A percentile compares a stretch with the other conserved stretches of the same genome.
Evolutionary conservation across 2,113 vertebrate genomes (phyloP).

Genomic region (Oncorhynchus kisutch): DNA sequence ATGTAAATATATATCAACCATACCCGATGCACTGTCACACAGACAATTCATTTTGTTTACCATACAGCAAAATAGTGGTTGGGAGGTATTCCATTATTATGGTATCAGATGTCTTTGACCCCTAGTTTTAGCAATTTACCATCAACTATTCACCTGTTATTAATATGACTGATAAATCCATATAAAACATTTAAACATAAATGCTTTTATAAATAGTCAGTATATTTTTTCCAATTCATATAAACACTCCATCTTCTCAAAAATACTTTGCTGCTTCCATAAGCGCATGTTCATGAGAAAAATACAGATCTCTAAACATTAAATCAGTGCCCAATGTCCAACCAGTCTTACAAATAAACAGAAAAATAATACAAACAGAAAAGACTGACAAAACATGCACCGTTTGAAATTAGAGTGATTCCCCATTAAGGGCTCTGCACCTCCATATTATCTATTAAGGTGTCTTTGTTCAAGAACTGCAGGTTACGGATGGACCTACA

Average conservation of each 20-base stretch:
- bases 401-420: neutral
- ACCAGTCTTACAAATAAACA: constrained; percentile 27
- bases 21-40: neutral
- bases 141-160: constrained; percentile 5
- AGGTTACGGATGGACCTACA: constrained; percentile 87
- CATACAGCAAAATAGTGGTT: no score
- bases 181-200: neutral
- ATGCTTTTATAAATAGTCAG: constrained; percentile 18
- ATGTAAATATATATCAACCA: neutral
- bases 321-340: constrained; percentile 8
- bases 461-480: constrained; percentile 87
- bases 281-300: constrained; percentile 30
- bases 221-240: constrained; percentile 19
- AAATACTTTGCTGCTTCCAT: constrained; percentile 38
- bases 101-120: no score
- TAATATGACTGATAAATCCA: constrained; percentile 9
- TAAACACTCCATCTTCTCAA: constrained; percentile 39
- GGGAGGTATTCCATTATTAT: no score
- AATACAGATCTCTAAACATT: constrained; percentile 28
- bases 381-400: constrained; percentile 42
- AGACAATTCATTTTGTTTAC: no score
- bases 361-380: constrained; percentile 1
- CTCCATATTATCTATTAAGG: constrained; percentile 90
- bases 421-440: constrained; percentile 85
- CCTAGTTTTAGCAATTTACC: neutral